Evolutionary conservation across 2,113 vertebrate species (phyloP).

Genomic region (Copsychus sechellarum): DNA sequence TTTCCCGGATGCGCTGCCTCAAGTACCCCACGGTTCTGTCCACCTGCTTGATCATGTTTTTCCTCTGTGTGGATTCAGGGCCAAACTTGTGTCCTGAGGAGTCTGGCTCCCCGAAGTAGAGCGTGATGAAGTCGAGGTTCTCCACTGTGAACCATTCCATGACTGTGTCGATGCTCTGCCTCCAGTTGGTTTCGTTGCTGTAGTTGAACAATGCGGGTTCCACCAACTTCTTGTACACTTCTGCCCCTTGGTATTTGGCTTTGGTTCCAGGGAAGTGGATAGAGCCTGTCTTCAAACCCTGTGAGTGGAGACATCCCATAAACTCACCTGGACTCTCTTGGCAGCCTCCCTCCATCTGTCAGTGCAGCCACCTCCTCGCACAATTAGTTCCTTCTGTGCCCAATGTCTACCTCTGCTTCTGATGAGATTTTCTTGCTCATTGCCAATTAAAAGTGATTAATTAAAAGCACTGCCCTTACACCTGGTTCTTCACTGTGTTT

Average conservation of each 20-base stretch:
- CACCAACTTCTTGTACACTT: conserved; percentile 70
- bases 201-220: conserved; percentile 75
- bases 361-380: background rate
- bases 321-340: background rate
- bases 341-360: background rate
- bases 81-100: conserved; percentile 79
- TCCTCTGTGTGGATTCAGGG: conserved; percentile 79
- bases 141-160: conserved; percentile 79
- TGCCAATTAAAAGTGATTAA: conserved; percentile 32
- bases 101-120: conserved; percentile 91
- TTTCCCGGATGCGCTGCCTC: conserved; percentile 58
- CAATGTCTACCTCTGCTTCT: background rate
- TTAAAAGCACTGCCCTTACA: background rate
- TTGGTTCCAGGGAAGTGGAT: conserved; percentile 86
- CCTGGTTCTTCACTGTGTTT: background rate
- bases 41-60: conserved; percentile 80
- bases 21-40: conserved; percentile 86
- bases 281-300: conserved; percentile 89
- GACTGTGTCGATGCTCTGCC: conserved; percentile 75
- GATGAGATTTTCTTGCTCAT: background rate
- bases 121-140: conserved; percentile 81
- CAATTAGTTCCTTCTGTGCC: background rate
- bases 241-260: conserved; percentile 77
- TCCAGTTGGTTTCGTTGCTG: conserved; percentile 81
- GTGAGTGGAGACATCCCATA: background rate